Base-by-base conservation (phyloP, 1,140 invertebrate species). In the Saccostrea echinata region DNA sequence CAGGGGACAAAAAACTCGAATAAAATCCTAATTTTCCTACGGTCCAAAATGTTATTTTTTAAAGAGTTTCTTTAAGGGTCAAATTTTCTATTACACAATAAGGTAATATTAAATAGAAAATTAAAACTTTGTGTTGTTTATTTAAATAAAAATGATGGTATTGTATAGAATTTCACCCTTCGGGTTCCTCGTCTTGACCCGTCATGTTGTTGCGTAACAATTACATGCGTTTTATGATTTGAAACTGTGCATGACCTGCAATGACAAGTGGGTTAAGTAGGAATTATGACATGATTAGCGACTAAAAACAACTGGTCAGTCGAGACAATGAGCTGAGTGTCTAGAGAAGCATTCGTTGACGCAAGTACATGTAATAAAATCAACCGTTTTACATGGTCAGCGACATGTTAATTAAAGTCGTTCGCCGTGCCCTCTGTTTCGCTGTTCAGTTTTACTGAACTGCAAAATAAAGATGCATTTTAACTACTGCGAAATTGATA, bases 331-430 rank as follows among this genome's bases (percentile, higher is more conserved):
- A 71, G 2, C 64, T 11, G 2, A 13, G n/a, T 71, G 64, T 71
- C 64, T 30, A 30, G 6, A 24, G 64, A 71, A 27, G 9, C 24
- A 24, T 13, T 24, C 27, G 9, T 13, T 71, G 64, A 71, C 64
- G 64, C 64, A 71, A 71, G 64, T 27, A 30, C n/a, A 30, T 24
- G 21, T 24, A 71, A 27, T 71, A 71, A 71, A 71, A 71, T 71
- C 12, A 71, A 71, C 27, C 3, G 27, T 71, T 71, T 27, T 71
- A 27, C 64, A 71, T 27, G 64, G 64, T 71, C 55, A 16, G 55
- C 13, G 55, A 57, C 55, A 57, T 57, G 55, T 57, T 57, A 57
- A 57, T 16, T 57, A 57, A 21, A 13, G 13, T 43, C 43, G 1
- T 4, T 43, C 43, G 43, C 43, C 4, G 43, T 57, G 21, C 55